phyloP scores from a whole-genome alignment of 92 coral and sea anemone genomes.

The Scolanthus callimorphus region DNA sequence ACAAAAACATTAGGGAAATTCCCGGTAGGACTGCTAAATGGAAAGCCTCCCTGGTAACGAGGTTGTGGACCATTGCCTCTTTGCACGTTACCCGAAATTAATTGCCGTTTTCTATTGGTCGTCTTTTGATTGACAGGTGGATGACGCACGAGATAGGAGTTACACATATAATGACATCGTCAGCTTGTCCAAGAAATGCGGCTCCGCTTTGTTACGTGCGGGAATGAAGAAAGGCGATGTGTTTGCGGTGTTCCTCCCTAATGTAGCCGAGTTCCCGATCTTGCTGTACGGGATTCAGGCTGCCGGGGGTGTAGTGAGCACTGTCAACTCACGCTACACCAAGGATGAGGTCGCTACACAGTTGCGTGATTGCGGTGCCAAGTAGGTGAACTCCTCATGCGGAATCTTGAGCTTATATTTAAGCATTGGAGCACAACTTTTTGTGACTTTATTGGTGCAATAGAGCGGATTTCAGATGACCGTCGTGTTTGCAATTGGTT shows the following conservation, averaged over 20 bases:
- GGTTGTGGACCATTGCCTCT: too few relatives aligned
- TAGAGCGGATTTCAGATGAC: too few relatives aligned
- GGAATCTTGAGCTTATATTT: too few relatives aligned
- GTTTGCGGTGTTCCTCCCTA: conserved; percentile 59
- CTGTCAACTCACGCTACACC: conserved; percentile 67
- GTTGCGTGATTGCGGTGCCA: conserved; percentile 51
- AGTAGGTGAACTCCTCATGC: conserved; percentile 60
- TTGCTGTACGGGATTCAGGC: conserved; percentile 55
- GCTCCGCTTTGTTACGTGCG: conserved; percentile 66
- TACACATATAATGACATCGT: conserved; percentile 65
- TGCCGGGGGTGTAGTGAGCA: conserved; percentile 70
- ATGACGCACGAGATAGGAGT: conserved; percentile 47
- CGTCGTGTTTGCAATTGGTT: too few relatives aligned
- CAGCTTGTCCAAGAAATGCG: conserved; percentile 40
- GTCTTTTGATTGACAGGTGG: too few relatives aligned
- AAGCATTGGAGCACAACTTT: too few relatives aligned
- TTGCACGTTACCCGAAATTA: too few relatives aligned
- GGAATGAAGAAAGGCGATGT: conserved; percentile 85
- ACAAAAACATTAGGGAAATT: too few relatives aligned
- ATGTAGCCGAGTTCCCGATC: conserved; percentile 69
- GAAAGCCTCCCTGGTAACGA: too few relatives aligned
- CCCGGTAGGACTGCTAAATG: too few relatives aligned
- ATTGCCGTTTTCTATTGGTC: too few relatives aligned
- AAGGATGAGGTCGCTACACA: conserved; percentile 69
- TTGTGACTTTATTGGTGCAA: too few relatives aligned